Evolutionary conservation across 2,888 invertebrate genomes (phyloP), one percentile per base, ranked within the genome.

Genomic region (Drosophila sordidapex): DNA sequence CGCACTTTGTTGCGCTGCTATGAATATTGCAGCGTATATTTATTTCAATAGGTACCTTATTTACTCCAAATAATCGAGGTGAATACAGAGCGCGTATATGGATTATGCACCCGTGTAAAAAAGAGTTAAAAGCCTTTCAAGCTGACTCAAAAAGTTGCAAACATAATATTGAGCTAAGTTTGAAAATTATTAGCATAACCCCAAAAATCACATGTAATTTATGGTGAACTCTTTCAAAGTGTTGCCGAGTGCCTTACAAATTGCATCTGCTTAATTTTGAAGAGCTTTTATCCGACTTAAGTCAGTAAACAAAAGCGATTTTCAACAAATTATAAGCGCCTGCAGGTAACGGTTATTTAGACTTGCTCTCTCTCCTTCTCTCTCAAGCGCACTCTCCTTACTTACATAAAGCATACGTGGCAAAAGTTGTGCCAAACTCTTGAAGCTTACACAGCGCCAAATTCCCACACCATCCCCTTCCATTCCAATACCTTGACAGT

Each of bases 401-500:
- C 79, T 79, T 74, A 79, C 70, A 79, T 73, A 87, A 76, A 69
- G 89, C 89, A 89, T 87, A 81, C 87, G 87, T 87, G 89, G 89
- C 74, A 89, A 89, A 85, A 85, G 87, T 89, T 85, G 85, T 82
- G 89, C 85, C 58, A 73, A 89, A 79, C 74, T 88, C 79, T 72
- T 74, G 64, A 59, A 71, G 70, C 82, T 77, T 51, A 54, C 46
- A 60, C 56, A 29, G 29, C 48, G 21, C 38, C 53, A 18, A 35
- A 31, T 33, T 11, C n/a, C 11, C 13, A 13, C 36, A 18, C 27
- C 36, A 25, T 10, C 36, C 27, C 6, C 40, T 38, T 38, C 3
- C n/a, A 21, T 21, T 13, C 15, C 21, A 15, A 13, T 29, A 11
- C 10, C 52, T 2, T 25, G 49, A 38, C 46, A 49, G 21, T 65